phyloP scores from a whole-genome alignment of 2,797 vertebrate species.

The Pseudochaenichthys georgianus region DNA sequence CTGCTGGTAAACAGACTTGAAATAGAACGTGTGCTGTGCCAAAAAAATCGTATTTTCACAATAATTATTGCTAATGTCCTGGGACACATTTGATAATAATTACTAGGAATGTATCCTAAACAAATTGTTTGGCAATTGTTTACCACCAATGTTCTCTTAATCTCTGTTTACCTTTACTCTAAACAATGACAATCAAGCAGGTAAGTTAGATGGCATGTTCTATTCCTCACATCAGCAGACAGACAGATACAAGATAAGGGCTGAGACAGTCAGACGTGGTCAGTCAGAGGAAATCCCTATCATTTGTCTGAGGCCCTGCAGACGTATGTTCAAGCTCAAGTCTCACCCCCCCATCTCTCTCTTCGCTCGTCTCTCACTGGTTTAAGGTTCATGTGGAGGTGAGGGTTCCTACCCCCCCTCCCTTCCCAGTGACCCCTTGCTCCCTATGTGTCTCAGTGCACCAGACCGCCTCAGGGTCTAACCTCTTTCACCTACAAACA shows the following conservation, averaged over 20 bases:
- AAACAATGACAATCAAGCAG: conserved; percentile 16
- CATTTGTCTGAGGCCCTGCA: conserved; percentile 77
- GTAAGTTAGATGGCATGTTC: conserved; percentile 17
- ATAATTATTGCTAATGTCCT: conserved; percentile 22
- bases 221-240: conserved; percentile 43
- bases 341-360: conserved; percentile 53
- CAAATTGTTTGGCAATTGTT: conserved; percentile 3
- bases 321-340: conserved; percentile 83
- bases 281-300: conserved; percentile 79
- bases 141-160: conserved; percentile 15
- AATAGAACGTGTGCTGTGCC: conserved; percentile 21
- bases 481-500: conserved; percentile 66
- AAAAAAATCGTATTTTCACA: background rate
- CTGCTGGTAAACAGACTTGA: conserved; percentile 39
- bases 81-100: conserved; percentile 30
- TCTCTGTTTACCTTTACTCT: conserved; percentile 46
- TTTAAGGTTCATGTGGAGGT: conserved; percentile 77
- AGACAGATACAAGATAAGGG: conserved; percentile 71
- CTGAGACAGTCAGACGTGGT: conserved; percentile 73
- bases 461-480: conserved; percentile 70
- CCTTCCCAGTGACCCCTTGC: conserved; percentile 71
- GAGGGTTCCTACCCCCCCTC: conserved; percentile 61
- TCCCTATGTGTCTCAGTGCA: conserved; percentile 69
- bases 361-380: conserved; percentile 48
- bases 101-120: background rate